phyloP scores from a whole-genome alignment of 2,113 vertebrate genomes.

The Mormoops blainvillei region DNA sequence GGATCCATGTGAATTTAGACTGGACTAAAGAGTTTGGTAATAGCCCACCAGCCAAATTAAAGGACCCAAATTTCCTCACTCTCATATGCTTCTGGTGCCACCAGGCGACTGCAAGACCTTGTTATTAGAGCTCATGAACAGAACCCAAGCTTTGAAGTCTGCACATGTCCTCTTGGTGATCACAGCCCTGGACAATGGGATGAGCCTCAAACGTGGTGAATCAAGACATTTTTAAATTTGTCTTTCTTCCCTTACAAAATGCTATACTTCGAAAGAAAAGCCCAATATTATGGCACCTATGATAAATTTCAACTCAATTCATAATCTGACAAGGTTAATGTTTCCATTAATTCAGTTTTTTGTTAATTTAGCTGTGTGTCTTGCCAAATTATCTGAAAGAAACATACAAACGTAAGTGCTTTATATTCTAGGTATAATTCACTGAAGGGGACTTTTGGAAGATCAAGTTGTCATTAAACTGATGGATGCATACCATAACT shows the following conservation, averaged over 20 bases:
- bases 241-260: not conserved
- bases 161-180: not conserved
- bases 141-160: accelerated
- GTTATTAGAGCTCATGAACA: not conserved
- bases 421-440: not conserved
- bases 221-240: not conserved
- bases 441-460: not conserved
- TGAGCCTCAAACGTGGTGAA: not conserved
- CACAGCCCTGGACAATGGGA: not conserved
- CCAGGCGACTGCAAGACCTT: accelerated
- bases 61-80: not conserved
- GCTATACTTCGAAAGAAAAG: not conserved
- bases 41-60: not conserved
- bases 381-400: not conserved
- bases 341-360: slow-evolving; percentile 28
- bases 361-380: not conserved
- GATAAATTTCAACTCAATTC: slow-evolving; percentile 1
- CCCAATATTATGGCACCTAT: not conserved
- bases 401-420: slow-evolving; percentile 9
- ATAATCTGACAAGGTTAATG: not conserved
- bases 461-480: not conserved
- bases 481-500: not conserved
- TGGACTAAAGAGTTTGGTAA: not conserved
- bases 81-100: accelerated
- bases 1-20: not conserved